phyloP scores from a whole-genome alignment of 2,797 vertebrate genomes.

The Pangasius macronema region DNA sequence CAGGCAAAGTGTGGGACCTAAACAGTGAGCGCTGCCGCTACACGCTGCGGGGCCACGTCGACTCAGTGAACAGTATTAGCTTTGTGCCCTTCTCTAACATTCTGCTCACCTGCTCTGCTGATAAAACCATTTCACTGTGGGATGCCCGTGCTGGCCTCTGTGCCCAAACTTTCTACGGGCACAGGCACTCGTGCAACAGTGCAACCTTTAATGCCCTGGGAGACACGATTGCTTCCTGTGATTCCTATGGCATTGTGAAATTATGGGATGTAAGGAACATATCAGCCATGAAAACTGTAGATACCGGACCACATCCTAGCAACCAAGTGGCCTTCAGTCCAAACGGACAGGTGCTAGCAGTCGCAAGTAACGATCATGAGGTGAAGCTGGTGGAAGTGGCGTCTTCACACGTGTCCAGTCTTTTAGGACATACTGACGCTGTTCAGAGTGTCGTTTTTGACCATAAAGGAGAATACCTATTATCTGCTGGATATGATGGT shows the following conservation, averaged over 20 bases:
- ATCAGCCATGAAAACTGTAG: conserved; percentile 61
- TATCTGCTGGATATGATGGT: conserved; percentile 76
- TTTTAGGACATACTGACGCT: conserved; percentile 68
- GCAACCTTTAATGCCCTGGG: conserved; percentile 71
- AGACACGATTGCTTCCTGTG: conserved; percentile 78
- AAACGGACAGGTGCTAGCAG: conserved; percentile 75
- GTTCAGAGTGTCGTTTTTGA: conserved; percentile 74
- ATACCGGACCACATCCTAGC: conserved; percentile 73
- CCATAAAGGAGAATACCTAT: conserved; percentile 66
- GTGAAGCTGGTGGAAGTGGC: conserved; percentile 74
- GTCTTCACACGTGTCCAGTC: conserved; percentile 64
- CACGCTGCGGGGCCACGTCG: conserved; percentile 76
- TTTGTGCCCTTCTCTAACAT: conserved; percentile 77
- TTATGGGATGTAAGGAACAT: conserved; percentile 81
- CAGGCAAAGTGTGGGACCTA: conserved; percentile 82
- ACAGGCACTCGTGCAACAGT: conserved; percentile 78
- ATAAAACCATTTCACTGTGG: conserved; percentile 69
- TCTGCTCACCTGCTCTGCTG: conserved; percentile 68
- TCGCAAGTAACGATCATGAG: conserved; percentile 74
- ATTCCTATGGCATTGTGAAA: conserved; percentile 72
- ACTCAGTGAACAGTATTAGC: conserved; percentile 80
- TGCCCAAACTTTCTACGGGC: conserved; percentile 76
- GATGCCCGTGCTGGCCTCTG: conserved; percentile 70
- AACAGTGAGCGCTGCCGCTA: conserved; percentile 76
- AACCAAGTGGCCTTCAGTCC: conserved; percentile 81